These are phyloP conservation scores for Drosophila engyochracea DNA, from an alignment of 2,888 invertebrate species.

Conservation along the genomic window DNA sequence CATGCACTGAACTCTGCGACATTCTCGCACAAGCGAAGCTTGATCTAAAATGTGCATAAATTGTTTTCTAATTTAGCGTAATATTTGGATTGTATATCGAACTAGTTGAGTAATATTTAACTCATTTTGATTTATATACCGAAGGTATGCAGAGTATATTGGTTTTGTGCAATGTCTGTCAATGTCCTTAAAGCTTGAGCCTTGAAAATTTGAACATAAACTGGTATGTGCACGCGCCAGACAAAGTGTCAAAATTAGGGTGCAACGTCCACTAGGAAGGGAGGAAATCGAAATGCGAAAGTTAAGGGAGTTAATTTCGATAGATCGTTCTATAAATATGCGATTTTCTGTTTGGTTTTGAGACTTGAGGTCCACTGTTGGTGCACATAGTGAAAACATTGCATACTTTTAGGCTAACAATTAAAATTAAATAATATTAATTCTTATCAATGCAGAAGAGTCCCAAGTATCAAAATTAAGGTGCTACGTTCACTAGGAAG, in stretches of 20 bases:
- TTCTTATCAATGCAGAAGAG: no score
- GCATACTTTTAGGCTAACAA: no score
- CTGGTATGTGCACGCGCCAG: background rate
- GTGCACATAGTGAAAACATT: no score
- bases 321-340: background rate
- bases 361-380: background rate
- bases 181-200: background rate
- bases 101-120: background rate
- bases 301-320: background rate
- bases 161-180: background rate
- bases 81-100: background rate
- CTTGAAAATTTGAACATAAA: background rate
- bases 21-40: conserved; percentile 63
- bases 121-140: conserved; percentile 15
- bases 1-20: conserved; percentile 62
- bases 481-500: no score
- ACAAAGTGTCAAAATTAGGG: background rate
- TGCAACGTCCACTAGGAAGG: background rate
- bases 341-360: background rate
- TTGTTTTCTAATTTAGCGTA: background rate
- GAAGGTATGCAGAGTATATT: background rate
- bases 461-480: no score
- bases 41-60: conserved; percentile 19
- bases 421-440: no score
- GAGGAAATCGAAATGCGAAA: background rate